These are phyloP conservation scores for Acleris laterana DNA, from an alignment of 2,888 invertebrate species.

Conservation along the genomic window DNA sequence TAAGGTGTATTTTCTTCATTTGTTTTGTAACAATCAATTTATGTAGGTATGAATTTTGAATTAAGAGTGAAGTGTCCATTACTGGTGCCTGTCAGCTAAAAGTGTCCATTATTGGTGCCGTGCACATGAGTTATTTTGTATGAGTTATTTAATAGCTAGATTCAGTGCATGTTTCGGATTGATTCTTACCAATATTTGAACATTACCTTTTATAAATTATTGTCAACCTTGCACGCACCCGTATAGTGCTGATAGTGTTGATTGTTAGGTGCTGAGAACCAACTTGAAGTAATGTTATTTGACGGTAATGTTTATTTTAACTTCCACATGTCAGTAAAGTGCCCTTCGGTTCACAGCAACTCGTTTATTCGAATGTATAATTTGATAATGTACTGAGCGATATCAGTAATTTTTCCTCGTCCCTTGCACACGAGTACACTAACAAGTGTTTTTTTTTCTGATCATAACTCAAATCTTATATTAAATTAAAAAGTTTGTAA, in stretches of 20 bases:
- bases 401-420: neutral
- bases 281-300: no score
- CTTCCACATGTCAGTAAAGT: no score
- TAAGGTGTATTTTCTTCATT: no score
- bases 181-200: neutral
- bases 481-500: conserved; percentile 38
- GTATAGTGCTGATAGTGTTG: conserved; percentile 15
- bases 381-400: neutral
- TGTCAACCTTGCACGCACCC: conserved; percentile 31
- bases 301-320: neutral
- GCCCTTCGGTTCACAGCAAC: no score
- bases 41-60: no score
- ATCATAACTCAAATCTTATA: conserved; percentile 36
- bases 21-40: no score
- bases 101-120: no score
- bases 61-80: no score
- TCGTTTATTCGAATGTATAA: no score
- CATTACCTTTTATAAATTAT: conserved; percentile 27
- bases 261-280: no score
- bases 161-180: neutral
- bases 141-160: neutral
- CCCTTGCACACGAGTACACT: conserved; percentile 12
- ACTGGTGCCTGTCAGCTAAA: no score
- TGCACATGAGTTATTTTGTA: no score
- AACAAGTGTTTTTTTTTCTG: conserved; percentile 15